Evolutionary conservation across 2,113 vertebrate species (phyloP).

Genomic region (Micronycteris hirsuta): DNA sequence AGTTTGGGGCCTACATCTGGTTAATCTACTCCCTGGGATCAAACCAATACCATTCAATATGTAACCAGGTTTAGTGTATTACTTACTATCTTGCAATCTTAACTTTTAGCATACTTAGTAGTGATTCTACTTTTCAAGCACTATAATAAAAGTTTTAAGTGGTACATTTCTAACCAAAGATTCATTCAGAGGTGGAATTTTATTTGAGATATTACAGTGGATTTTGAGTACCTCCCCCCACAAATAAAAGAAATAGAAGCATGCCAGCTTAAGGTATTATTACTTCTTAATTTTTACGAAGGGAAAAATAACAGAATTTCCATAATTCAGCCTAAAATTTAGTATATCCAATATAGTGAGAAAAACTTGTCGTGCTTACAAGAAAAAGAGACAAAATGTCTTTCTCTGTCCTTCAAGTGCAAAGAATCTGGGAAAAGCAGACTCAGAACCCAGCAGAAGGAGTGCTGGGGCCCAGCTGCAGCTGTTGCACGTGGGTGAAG

Average conservation of each 20-base stretch:
- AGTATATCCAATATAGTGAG: not conserved
- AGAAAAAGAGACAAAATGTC: conserved; percentile 23
- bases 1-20: conserved; percentile 17
- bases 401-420: not conserved
- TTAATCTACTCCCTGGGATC: conserved; percentile 53
- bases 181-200: not conserved
- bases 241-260: not conserved
- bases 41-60: not conserved
- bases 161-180: not conserved
- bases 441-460: not conserved
- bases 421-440: conserved; percentile 18
- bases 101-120: not conserved
- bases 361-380: conserved; percentile 27
- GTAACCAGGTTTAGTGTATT: not conserved
- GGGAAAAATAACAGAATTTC: not conserved
- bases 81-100: not conserved
- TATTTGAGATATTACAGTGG: not conserved
- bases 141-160: not conserved
- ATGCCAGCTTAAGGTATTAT: not conserved
- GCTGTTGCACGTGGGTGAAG: not conserved
- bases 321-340: not conserved
- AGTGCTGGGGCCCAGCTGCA: not conserved
- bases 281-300: not conserved
- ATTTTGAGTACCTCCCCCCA: not conserved
- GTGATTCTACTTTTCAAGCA: not conserved